phyloP scores from a whole-genome alignment of 2,888 invertebrate genomes.

The Callyntrura sp. region DNA sequence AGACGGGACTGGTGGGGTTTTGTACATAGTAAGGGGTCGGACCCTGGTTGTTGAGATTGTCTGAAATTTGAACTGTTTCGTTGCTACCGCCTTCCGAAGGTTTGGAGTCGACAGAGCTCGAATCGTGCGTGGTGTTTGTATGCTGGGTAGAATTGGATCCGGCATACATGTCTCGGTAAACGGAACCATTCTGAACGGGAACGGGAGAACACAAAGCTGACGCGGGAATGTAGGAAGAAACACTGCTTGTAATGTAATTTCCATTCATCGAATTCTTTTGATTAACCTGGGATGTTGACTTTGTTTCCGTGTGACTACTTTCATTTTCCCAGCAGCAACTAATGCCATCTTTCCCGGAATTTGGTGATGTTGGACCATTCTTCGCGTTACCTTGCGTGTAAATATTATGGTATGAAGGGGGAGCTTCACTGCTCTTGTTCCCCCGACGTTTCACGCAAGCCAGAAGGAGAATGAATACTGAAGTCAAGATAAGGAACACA shows the following conservation, averaged over 20 bases:
- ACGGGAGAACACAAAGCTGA: constrained; percentile 81
- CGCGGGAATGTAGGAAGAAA: constrained; percentile 82
- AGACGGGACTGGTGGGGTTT: constrained; percentile 47
- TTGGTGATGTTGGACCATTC: constrained; percentile 59
- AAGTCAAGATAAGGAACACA: constrained; percentile 82
- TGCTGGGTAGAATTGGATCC: constrained; percentile 81
- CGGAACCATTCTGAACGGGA: constrained; percentile 22
- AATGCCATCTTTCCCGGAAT: constrained; percentile 70
- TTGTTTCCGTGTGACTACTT: constrained; percentile 64
- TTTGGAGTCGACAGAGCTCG: constrained; percentile 82
- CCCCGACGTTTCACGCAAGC: constrained; percentile 79
- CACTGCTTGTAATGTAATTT: constrained; percentile 73
- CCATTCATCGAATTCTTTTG: constrained; percentile 5
- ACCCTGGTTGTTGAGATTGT: constrained; percentile 62
- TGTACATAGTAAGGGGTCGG: constrained; percentile 81
- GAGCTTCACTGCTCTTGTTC: constrained; percentile 80
- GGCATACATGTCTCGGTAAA: constrained; percentile 82
- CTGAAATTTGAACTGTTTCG: constrained; percentile 81
- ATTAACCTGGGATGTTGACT: constrained; percentile 30
- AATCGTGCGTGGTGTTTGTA: constrained; percentile 80
- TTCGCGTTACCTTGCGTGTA: constrained; percentile 74
- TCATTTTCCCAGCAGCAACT: constrained; percentile 84
- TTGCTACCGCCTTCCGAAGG: constrained; percentile 82
- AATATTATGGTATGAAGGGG: constrained; percentile 83
- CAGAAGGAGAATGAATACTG: constrained; percentile 82